phyloP scores from a whole-genome alignment of 2,888 invertebrate species.

The Dromius quadrimaculatus region DNA sequence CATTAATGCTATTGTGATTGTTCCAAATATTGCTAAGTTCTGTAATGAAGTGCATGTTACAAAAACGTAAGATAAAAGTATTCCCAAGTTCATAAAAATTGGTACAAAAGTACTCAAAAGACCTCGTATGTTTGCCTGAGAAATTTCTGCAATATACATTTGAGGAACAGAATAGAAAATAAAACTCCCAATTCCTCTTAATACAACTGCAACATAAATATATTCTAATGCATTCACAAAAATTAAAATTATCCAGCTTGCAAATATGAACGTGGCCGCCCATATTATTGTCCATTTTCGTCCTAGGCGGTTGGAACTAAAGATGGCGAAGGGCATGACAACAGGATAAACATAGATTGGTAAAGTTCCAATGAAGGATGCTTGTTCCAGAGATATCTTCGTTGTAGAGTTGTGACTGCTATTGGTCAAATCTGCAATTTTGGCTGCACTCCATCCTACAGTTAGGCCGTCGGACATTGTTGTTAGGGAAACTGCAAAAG shows the following conservation, averaged over 20 bases:
- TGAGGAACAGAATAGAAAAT: constrained; percentile 2
- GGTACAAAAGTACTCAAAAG: constrained; percentile 16
- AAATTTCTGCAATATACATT: constrained; percentile 27
- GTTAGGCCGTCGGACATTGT: constrained; percentile 22
- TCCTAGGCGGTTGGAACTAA: constrained; percentile 23
- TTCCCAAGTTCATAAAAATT: constrained; percentile 32
- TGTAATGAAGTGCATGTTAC: background rate
- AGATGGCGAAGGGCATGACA: constrained; percentile 5
- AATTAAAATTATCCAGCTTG: constrained; percentile 4
- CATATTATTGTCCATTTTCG: constrained; percentile 35
- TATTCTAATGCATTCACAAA: background rate
- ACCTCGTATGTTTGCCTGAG: constrained; percentile 25
- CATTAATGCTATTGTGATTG: background rate
- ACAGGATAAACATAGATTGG: constrained; percentile 2
- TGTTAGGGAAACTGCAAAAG: constrained; percentile 21
- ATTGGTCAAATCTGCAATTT: constrained; percentile 13
- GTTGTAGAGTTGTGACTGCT: background rate
- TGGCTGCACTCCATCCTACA: constrained; percentile 25
- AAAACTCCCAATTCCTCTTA: constrained; percentile 14
- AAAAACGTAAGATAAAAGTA: constrained; percentile 24
- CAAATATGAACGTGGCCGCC: background rate
- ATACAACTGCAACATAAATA: background rate
- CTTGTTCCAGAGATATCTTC: constrained; percentile 23
- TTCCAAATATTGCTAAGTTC: background rate
- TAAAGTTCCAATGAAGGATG: constrained; percentile 28